These are phyloP conservation scores for Fratercula arctica DNA, from an alignment of 2,797 vertebrate genomes.

Conservation along the genomic window DNA sequence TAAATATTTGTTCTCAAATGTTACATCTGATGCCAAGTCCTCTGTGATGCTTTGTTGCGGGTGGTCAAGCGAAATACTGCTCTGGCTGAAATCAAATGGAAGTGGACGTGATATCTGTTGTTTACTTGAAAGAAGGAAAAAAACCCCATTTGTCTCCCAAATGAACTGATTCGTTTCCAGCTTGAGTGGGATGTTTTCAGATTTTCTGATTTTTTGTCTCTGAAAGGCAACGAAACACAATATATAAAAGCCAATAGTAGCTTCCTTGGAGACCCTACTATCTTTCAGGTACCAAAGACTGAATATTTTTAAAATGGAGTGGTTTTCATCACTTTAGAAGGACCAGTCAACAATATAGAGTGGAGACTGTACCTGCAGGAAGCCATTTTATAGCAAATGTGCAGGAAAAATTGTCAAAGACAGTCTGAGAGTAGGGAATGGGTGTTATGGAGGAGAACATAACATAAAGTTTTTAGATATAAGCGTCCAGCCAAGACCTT, in stretches of 20 bases:
- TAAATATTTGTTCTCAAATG: constrained; percentile 36
- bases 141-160: background rate
- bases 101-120: fast-evolving
- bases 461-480: background rate
- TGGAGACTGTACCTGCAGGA: background rate
- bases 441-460: background rate
- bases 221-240: background rate
- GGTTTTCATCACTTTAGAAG: background rate
- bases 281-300: background rate
- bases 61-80: background rate
- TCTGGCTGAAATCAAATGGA: background rate
- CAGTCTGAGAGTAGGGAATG: background rate
- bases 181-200: background rate
- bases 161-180: background rate
- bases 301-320: background rate
- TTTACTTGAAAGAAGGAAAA: background rate
- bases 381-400: background rate
- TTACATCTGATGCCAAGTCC: background rate
- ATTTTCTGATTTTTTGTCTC: background rate
- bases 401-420: background rate
- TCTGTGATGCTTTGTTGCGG: background rate
- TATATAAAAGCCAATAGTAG: background rate
- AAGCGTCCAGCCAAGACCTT: background rate
- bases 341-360: background rate
- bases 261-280: background rate